These are phyloP conservation scores for Archilochus colubris DNA, from an alignment of 2,113 vertebrate species.

Conservation along the genomic window DNA sequence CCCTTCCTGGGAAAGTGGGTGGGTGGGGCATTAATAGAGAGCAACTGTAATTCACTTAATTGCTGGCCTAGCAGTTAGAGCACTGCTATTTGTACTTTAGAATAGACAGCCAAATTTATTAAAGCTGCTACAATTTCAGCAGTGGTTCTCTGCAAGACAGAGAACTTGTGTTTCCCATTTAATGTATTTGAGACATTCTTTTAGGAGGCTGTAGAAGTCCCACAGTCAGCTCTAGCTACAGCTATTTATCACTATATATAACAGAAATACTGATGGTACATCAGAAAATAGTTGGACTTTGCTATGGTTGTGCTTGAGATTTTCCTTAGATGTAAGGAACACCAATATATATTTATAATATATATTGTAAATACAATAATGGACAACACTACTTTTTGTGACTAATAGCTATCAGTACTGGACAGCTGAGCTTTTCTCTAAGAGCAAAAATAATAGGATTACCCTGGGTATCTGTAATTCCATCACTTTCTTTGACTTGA, in stretches of 20 bases:
- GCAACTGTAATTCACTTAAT: too few species aligned
- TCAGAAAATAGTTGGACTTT: neutral
- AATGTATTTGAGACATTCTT: neutral
- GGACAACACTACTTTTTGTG: accelerated
- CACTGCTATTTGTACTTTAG: neutral
- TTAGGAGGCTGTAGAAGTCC: neutral
- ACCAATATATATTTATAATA: neutral
- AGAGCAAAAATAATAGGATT: neutral
- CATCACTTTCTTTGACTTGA: neutral
- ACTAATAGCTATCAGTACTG: neutral
- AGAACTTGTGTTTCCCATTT: neutral
- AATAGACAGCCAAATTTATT: neutral
- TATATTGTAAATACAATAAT: neutral
- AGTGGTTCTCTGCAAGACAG: neutral
- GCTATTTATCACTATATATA: neutral
- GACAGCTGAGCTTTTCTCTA: neutral
- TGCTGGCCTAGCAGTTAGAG: neutral
- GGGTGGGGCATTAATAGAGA: too few species aligned
- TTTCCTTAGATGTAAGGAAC: neutral
- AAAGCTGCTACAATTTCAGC: neutral
- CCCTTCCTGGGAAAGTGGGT: too few species aligned
- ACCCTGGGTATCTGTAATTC: neutral
- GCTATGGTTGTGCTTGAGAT: neutral
- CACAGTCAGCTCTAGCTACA: neutral
- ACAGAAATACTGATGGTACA: neutral